Conservation (phyloP, 2,888 invertebrate species). For the Ormyrus nitidulus region DNA sequence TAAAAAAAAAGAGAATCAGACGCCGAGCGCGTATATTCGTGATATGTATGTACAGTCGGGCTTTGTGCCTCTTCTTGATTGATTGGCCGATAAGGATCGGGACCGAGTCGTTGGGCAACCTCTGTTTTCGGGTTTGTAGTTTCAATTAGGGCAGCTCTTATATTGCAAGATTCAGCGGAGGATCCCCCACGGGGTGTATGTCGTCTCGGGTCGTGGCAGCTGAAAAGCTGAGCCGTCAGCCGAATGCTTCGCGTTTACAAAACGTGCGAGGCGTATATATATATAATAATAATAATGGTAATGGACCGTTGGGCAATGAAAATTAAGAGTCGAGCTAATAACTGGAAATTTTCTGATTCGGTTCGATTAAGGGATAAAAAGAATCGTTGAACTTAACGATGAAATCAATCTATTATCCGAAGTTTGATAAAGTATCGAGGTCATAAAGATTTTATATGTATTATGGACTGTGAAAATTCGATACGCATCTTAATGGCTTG, state of each 20-base stretch:
- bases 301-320: too few species aligned
- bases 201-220: too few species aligned
- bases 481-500: constrained; percentile 32
- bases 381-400: constrained; percentile 15
- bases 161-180: too few species aligned
- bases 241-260: too few species aligned
- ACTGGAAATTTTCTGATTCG: not conserved
- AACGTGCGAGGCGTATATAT: too few species aligned
- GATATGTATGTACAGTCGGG: not conserved
- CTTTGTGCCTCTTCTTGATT: not conserved
- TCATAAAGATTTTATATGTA: constrained; percentile 16
- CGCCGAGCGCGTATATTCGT: too few species aligned
- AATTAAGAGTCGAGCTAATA: not conserved
- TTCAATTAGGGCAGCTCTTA: too few species aligned
- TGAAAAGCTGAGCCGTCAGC: too few species aligned
- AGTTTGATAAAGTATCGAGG: constrained; percentile 2
- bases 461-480: constrained; percentile 24
- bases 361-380: not conserved
- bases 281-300: too few species aligned
- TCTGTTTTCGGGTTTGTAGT: not conserved
- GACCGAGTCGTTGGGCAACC: not conserved
- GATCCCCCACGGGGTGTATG: too few species aligned
- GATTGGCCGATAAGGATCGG: constrained; percentile 21
- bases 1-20: not conserved
- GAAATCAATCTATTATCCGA: not conserved